Percentiles rank a stretch among this genome's conserved stretches.
These are phyloP conservation scores for Acestrorhynchus altus DNA, from an alignment of 2,797 vertebrate genomes.

Conservation along the genomic window DNA sequence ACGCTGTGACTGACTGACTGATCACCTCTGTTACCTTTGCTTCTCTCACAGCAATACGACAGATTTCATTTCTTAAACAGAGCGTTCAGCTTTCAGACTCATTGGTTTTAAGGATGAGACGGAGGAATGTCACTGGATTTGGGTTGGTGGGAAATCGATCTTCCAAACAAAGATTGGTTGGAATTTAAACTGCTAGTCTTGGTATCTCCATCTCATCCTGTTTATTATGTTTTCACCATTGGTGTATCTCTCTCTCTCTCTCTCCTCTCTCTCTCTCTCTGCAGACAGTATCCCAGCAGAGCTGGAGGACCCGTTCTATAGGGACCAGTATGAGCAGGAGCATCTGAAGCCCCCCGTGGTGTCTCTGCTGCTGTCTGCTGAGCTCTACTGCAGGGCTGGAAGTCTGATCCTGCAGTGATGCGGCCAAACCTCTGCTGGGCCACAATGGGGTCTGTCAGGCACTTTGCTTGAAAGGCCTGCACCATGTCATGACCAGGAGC, in stretches of 20 bases:
- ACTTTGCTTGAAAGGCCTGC: conserved; percentile 94
- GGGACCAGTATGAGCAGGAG: conserved; percentile 96
- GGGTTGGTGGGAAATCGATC: no score
- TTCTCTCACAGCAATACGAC: no score
- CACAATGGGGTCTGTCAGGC: conserved; percentile 98
- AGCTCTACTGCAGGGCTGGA: conserved; percentile 95
- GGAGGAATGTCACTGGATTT: no score
- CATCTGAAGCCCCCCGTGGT: conserved; percentile 96
- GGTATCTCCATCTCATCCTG: no score
- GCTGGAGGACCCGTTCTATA: conserved; percentile 91
- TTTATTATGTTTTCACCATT: neutral
- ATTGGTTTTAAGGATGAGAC: no score
- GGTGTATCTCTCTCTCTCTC: neutral
- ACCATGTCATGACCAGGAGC: conserved; percentile 95
- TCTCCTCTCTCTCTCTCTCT: conserved; percentile 2
- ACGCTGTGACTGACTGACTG: no score
- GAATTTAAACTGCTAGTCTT: no score
- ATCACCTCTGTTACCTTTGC: no score
- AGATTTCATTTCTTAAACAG: no score
- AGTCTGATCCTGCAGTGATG: conserved; percentile 97
- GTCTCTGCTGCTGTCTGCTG: conserved; percentile 91
- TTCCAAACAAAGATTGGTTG: no score
- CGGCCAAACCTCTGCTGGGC: conserved; percentile 93
- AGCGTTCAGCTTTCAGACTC: no score
- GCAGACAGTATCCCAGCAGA: conserved; percentile 93